Base-by-base conservation (phyloP, 2,113 vertebrate genomes). In the Centrocercus urophasianus region DNA sequence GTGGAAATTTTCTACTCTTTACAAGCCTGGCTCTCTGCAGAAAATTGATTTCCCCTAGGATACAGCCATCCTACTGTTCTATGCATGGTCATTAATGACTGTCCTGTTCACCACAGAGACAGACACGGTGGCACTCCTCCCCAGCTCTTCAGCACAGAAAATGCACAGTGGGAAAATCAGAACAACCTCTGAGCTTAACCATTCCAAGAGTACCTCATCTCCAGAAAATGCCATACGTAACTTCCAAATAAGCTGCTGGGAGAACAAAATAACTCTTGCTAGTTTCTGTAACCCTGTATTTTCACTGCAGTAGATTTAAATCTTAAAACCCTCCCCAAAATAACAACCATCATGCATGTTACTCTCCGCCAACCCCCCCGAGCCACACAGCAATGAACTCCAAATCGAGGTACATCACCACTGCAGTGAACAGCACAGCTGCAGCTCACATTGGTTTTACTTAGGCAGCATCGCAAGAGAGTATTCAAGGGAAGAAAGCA, bases 21-120 rank as follows among this genome's bases (percentile, higher is more conserved):
- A 86, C 72, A 94, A 96, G 72, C 50, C 76, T 1, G 0, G 32
- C 70, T 86, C 86, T 86, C 88, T 90, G 86, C 72, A 95, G 92
- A 95, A 96, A 96, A 95, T 78, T 96, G 93, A 96, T 96, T 96
- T 96, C 96, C 93, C 93, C 86, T 91, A 95, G 96, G 95, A 96
- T 77, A 93, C 79, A 90, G 92, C 76, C 43, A 90, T 80, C 83
- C 86, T 90, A 83, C 88, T 95, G 88, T 83, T 96, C 92, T 90
- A 88, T 88, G 65, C 79, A 86, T 64, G 90, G 88, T 80, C 93
- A 83, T 94, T 90, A 94, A 95, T 90, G 95, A 86, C 93, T 93
- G 88, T 86, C 90, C 76, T 88, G 72, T 28, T 94, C 85, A 86
- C 89, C 77, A 83, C 54, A 77, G 89, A 93, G 89, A 94, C 78